Evolutionary conservation across 2,888 invertebrate species (phyloP).

Genomic region (Tridacna gigas): DNA sequence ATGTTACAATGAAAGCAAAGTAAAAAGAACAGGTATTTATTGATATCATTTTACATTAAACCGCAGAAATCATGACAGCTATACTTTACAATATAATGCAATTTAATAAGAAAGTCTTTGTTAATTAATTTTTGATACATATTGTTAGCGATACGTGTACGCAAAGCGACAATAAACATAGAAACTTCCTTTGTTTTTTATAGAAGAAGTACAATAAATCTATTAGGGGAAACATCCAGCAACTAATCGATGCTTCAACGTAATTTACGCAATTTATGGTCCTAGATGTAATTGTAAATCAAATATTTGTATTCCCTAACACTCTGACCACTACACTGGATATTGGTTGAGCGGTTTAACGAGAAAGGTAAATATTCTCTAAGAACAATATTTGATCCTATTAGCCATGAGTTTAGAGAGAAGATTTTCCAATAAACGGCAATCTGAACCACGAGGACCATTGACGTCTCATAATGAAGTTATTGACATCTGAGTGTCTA

Average conservation of each 20-base stretch:
- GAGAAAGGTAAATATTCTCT: conserved; percentile 21
- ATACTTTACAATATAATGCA: too few relatives aligned
- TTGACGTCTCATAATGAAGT: conserved; percentile 13
- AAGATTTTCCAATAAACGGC: conserved; percentile 23
- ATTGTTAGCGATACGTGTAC: too few relatives aligned
- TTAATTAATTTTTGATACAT: too few relatives aligned
- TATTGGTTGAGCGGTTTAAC: not conserved
- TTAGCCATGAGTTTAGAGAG: conserved; percentile 10
- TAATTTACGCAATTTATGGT: conserved; percentile 27
- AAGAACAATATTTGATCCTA: conserved; percentile 12
- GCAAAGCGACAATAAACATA: too few relatives aligned
- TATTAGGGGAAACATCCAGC: not conserved
- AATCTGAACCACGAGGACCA: not conserved
- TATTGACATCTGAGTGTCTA: conserved; percentile 4
- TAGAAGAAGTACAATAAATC: too few relatives aligned
- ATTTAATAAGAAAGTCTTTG: too few relatives aligned
- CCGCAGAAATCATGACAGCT: too few relatives aligned
- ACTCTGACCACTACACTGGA: conserved; percentile 2
- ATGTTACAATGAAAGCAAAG: too few relatives aligned
- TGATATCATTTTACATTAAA: too few relatives aligned
- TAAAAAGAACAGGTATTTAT: too few relatives aligned
- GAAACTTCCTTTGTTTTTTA: too few relatives aligned
- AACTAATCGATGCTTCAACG: conserved; percentile 2
- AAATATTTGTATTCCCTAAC: conserved; percentile 18
- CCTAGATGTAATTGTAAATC: conserved; percentile 17